Base-by-base conservation (phyloP, 2,113 vertebrate genomes). In the Plectropomus leopardus region DNA sequence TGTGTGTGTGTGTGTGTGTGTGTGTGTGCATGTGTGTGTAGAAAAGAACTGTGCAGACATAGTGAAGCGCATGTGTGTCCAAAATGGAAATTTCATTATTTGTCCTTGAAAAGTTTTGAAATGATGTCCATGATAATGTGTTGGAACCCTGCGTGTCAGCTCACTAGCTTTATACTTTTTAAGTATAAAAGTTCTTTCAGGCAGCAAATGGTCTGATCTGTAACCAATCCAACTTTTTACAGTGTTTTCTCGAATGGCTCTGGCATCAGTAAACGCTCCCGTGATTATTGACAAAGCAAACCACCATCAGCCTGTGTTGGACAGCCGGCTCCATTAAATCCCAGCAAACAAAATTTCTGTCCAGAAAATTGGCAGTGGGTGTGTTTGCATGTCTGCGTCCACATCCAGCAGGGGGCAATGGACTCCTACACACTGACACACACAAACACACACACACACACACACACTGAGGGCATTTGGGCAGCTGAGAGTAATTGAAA, bases 331-430 rank as follows among this genome's bases (percentile, higher is more conserved):
- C 65, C 17, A 40, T 63, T 72, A 54, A 80, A 76, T 67, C 63
- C 67, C 57, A 51, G 80, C 28, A 61, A 84, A 59, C 55, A 57
- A n/a, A n/a, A n/a, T 76, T 60, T 76, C 34, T 80, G 55, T 61
- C 19, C 58, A 51, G 64, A 75, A 47, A 53, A 61, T 17, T 40
- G 45, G 26, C 72, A 69, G 64, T 40, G 48, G 40, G 55, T 80
- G 59, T 79, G 50, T 59, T 83, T 85, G 51, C 67, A 63, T 76
- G 55, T 75, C 32, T 76, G 68, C 3, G 4, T 76, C 59, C 71
- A 51, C 19, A 7, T 84, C 93, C 93, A 93, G 90, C 75, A 93
- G 93, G 80, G 90, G 92, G 92, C 92, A 83, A 59, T 64, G 34
- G 8, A 59, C 83, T 63, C 78, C 72, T 67, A 57, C 76, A 84